A percentile compares a stretch with the other conserved stretches of the same genome.
phyloP scores from a whole-genome alignment of 2,113 vertebrate species.

The Macaca nemestrina region DNA sequence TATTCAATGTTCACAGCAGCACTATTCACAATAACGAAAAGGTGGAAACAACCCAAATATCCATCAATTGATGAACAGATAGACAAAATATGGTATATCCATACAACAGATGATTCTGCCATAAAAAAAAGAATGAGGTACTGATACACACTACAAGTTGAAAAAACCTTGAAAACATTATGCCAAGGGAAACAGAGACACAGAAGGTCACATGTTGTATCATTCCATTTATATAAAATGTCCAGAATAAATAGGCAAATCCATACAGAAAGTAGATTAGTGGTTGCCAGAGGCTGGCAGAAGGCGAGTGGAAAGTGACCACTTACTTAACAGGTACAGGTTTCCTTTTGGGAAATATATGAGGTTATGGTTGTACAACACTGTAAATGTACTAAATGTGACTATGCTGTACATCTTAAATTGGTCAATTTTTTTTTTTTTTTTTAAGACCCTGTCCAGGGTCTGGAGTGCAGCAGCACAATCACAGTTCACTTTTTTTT shows the following conservation, averaged over 20 bases:
- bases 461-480: too few species aligned
- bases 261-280: background rate
- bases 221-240: background rate
- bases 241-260: background rate
- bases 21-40: background rate
- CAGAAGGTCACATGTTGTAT: background rate
- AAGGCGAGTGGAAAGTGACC: too few species aligned
- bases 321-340: background rate
- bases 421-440: too few species aligned
- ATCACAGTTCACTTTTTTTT: too few species aligned
- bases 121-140: background rate
- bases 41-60: background rate
- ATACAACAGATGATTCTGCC: background rate
- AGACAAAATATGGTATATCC: background rate
- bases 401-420: too few species aligned
- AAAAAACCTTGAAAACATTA: constrained; percentile 20
- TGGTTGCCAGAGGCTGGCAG: background rate
- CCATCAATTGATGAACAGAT: background rate
- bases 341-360: constrained; percentile 2
- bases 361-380: background rate
- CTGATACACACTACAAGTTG: background rate
- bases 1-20: background rate
- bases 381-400: background rate
- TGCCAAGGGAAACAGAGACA: background rate
- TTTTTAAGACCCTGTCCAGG: too few species aligned